phyloP scores from a whole-genome alignment of 2,888 invertebrate species.

The Philhelius pedissequus region DNA sequence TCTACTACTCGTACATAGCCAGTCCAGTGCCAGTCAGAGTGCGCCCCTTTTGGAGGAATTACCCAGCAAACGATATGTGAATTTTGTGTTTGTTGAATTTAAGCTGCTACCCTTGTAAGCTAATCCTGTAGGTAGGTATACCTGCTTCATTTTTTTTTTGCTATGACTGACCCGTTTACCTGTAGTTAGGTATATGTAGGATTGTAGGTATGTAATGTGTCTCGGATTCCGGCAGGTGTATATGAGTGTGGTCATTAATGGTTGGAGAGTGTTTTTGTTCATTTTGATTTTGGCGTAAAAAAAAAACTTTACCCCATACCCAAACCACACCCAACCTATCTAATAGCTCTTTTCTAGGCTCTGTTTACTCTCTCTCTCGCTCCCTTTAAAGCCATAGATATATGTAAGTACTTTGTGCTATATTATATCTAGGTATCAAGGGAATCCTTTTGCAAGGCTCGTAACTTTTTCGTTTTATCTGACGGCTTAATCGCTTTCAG shows the following conservation, averaged over 20 bases:
- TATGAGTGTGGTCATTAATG: slow-evolving; percentile 54
- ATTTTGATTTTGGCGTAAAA: background rate
- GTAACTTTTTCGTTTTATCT: slow-evolving; percentile 65
- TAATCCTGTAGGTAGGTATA: slow-evolving; percentile 29
- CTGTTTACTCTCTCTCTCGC: background rate
- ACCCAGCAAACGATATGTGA: slow-evolving; percentile 54
- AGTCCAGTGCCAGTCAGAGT: too few species aligned
- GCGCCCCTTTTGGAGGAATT: background rate
- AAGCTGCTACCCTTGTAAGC: slow-evolving; percentile 59
- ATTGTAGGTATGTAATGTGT: too few species aligned
- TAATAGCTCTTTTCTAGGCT: background rate
- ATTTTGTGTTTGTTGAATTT: slow-evolving; percentile 42
- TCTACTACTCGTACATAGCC: too few species aligned
- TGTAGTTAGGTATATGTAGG: too few species aligned
- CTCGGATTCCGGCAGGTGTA: slow-evolving; percentile 47
- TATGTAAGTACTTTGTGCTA: too few species aligned
- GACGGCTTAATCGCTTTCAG: slow-evolving; percentile 66
- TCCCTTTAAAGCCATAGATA: too few species aligned
- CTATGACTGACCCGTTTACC: slow-evolving; percentile 1
- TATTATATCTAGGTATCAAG: background rate
- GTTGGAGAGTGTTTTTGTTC: slow-evolving; percentile 31
- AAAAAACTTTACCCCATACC: background rate
- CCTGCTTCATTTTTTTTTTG: slow-evolving; percentile 19
- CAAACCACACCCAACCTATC: background rate
- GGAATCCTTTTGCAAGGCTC: slow-evolving; percentile 48